Percentiles rank a stretch among this genome's conserved stretches.
These are phyloP conservation scores for Leptosomus discolor DNA, from an alignment of 2,113 vertebrate genomes.

Conservation along the genomic window DNA sequence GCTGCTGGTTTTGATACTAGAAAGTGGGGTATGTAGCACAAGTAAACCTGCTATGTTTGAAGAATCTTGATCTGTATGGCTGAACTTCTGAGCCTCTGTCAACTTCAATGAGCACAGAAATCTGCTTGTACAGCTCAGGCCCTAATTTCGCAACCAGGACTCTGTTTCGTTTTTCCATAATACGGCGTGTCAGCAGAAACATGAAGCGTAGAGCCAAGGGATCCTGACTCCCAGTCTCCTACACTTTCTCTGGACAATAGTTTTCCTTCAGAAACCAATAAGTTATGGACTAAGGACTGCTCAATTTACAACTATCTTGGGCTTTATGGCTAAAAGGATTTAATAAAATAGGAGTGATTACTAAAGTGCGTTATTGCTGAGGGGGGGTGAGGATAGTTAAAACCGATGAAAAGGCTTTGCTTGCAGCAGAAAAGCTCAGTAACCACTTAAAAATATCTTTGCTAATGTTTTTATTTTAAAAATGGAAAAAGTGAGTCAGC, in stretches of 20 bases:
- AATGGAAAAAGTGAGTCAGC: conserved; percentile 63
- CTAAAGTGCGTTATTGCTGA: background rate
- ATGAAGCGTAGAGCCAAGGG: conserved; percentile 1
- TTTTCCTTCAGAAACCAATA: conserved; percentile 28
- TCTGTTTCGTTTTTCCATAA: conserved; percentile 41
- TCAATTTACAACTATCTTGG: background rate
- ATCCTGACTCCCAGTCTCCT: conserved; percentile 14
- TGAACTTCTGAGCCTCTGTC: conserved; percentile 6
- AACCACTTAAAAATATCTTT: conserved; percentile 39
- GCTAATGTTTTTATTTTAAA: conserved; percentile 59
- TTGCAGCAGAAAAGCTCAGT: conserved; percentile 35
- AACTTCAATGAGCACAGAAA: background rate
- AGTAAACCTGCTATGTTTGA: background rate
- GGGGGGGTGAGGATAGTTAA: background rate
- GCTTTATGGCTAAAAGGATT: background rate
- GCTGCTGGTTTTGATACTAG: background rate
- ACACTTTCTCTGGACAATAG: background rate
- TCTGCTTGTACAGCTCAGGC: background rate
- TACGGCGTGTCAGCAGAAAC: conserved; percentile 23
- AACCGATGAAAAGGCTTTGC: conserved; percentile 1
- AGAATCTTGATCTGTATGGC: background rate
- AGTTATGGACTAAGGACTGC: background rate
- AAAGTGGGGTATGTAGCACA: background rate
- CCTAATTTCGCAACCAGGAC: background rate
- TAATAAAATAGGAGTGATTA: background rate